Base-by-base conservation (phyloP, 1,140 invertebrate species). In the Drosophila truncata region DNA sequence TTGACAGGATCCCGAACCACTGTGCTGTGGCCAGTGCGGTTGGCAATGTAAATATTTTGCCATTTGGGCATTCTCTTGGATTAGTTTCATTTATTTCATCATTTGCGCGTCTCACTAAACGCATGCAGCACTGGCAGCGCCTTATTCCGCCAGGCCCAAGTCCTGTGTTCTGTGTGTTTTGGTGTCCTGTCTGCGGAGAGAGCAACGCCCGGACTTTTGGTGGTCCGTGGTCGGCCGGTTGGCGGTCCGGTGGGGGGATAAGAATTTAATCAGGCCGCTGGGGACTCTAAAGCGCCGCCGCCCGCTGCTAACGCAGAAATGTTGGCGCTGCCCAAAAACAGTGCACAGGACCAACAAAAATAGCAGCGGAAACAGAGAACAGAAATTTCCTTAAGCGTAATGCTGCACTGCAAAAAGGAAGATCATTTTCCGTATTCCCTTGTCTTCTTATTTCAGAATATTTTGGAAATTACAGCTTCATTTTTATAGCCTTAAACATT, bases 71-170 rank as follows among this genome's bases (percentile, higher is more conserved):
- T 90, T 90, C 81, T 90, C 87, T 90, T 73, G 85, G 85, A 88
- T 88, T 88, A 88, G 85, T 88, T 88, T 90, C 85, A 80, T 90
- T 90, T 90, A 90, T 90, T 90, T 90, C 85, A 85, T 84, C 84
- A 88, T 88, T 88, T 88, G 80, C 77, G 77, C 84, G 62, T 67
- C 80, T 78, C 81, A 88, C 84, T 80, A 88, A 88, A 88, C 82
- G 78, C 81, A 90, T 90, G 59, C 81, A 73, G 59, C 80, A 72
- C 13, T 25, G 23, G 20, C 44, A 25, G 49, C 58, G 35, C 29
- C 66, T 59, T 73, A 73, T 71, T 46, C 70, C 23, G 59, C 10
- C 33, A 16, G 27, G 14, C 10, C n/a, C 29, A 9, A 18, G 31
- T 66, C 35, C 60, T 37, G 59, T 11, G 33, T 25, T n/a, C 31